Conservation (phyloP, 2,888 invertebrate species). For the Pachycephus smyrnensis region DNA sequence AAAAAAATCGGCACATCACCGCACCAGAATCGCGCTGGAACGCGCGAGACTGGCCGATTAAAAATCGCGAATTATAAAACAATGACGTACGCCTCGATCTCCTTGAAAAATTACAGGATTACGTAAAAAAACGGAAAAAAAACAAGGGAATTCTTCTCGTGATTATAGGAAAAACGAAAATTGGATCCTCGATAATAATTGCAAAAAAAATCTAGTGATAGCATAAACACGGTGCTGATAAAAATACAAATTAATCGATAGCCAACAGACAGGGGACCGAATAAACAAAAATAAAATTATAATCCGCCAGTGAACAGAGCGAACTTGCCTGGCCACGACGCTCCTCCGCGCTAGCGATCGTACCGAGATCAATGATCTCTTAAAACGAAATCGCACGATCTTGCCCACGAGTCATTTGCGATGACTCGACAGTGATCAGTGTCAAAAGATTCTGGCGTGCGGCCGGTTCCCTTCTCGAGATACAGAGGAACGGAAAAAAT, state of each 20-base stretch:
- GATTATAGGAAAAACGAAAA: not conserved
- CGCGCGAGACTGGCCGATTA: conserved; percentile 21
- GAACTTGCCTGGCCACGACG: not conserved
- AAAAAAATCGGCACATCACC: conserved; percentile 25
- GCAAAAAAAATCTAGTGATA: not conserved
- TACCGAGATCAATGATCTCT: not conserved
- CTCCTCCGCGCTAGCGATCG: not conserved
- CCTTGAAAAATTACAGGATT: conserved; percentile 60
- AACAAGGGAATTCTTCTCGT: not conserved
- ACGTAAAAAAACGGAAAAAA: conserved; percentile 45
- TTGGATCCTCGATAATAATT: not conserved
- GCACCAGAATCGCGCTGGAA: conserved; percentile 25
- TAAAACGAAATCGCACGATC: not conserved
- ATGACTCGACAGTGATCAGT: not conserved
- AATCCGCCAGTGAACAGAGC: not conserved
- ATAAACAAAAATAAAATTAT: not conserved
- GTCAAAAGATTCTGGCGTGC: not conserved
- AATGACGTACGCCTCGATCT: conserved; percentile 48
- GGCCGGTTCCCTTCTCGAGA: not conserved
- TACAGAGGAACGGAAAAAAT: not conserved
- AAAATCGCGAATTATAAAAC: not conserved
- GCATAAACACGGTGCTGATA: not conserved
- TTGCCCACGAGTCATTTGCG: not conserved
- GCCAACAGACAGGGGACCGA: not conserved
- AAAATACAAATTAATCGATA: not conserved